Evolutionary conservation across 2,888 invertebrate genomes (phyloP), one percentile per base, ranked within the genome.

Genomic region (Eudemis profundana): DNA sequence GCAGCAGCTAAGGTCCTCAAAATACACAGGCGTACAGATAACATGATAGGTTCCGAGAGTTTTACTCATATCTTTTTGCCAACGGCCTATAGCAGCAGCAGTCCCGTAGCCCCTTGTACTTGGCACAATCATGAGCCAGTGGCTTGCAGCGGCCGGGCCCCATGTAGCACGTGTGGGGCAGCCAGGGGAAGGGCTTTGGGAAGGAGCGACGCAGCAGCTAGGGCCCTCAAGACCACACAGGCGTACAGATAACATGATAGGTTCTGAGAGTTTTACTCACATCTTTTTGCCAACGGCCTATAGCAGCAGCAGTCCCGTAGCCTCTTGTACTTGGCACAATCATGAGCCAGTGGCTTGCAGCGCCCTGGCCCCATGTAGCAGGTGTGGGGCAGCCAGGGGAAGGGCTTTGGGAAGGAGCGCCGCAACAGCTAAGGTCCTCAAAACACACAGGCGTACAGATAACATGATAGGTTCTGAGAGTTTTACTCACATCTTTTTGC

Each of bases 301-400:
- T 93, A 90, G 83, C 95, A 95, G 84, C 95, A 95, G 83, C 95
- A 95, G 78, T 93, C 93, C 46, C 94, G 85, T 50, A 95, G 82
- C 65, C 94, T 85, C 65, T 90, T 87, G 83, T 95, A 95, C 76
- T 93, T 93, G 44, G 92, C 94, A 84, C 95, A 95, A 86, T 95
- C 93, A 57, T 82, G 86, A 1, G 93, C 94, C 19, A 93, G 84
- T 38, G 95, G 93, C 71, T 87, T 85, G 83, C 95, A 95, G 74
- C 94, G 90, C 74, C 89, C 89, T 60, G 93, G 90, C 44, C 94
- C 94, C 74, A 94, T 78, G 84, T 94, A 94, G 85, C 95, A 95
- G 1, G 94, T 94, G 85, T 95, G 95, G 93, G n/a, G n/a, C n/a
- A n/a, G n/a, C n/a, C n/a, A n/a, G n/a, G n/a, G 94, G 78, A 95